Evolutionary conservation across 1,140 invertebrate species (phyloP).

Genomic region (Triops longicaudatus): DNA sequence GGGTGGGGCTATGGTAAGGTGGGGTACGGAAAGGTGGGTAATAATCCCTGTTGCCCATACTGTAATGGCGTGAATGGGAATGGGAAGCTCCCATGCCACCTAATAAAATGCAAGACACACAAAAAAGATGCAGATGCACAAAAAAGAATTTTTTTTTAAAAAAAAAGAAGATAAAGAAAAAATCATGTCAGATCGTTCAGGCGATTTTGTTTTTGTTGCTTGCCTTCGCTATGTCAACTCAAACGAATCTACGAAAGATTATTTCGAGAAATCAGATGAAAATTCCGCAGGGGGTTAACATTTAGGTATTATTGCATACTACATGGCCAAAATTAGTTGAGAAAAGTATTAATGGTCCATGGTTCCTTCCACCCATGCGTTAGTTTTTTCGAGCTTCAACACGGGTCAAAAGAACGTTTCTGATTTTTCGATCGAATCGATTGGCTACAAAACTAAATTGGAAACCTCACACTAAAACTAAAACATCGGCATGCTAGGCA

Average conservation of each 20-base stretch:
- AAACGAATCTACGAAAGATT: not conserved
- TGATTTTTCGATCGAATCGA: not conserved
- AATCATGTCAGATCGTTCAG: not conserved
- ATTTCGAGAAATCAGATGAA: not conserved
- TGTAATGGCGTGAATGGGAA: slow-evolving; percentile 6
- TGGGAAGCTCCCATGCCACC: slow-evolving; percentile 5
- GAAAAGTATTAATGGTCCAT: not conserved
- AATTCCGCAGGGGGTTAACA: not conserved
- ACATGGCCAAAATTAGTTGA: not conserved
- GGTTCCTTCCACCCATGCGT: slow-evolving; percentile 6
- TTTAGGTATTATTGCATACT: not conserved
- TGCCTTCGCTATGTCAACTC: not conserved
- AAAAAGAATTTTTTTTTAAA: too few relatives aligned
- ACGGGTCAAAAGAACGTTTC: not conserved
- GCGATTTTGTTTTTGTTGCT: not conserved
- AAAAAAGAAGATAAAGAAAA: not conserved
- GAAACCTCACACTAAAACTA: not conserved
- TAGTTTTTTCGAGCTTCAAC: not conserved
- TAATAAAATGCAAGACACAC: slow-evolving; percentile 8
- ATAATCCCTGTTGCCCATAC: slow-evolving; percentile 24
- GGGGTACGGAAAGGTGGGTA: slow-evolving; percentile 35
- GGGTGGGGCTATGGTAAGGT: slow-evolving; percentile 39
- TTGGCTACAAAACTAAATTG: not conserved
- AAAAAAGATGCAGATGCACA: slow-evolving; percentile 3
- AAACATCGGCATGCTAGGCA: not conserved